These are phyloP conservation scores for Oreochromis grahami DNA, from an alignment of 2,797 vertebrate species.

Conservation along the genomic window DNA sequence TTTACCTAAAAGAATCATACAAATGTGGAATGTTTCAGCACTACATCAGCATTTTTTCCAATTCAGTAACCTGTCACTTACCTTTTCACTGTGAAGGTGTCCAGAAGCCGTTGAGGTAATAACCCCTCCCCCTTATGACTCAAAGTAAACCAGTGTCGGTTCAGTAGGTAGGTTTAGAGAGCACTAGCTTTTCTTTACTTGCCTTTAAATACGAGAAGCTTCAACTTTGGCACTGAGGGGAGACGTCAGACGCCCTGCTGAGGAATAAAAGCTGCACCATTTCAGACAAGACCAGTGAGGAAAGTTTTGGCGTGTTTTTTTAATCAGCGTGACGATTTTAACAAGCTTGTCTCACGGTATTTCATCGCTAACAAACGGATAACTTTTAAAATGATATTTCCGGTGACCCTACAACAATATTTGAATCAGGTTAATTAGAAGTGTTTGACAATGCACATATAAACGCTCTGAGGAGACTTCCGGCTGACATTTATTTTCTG, in stretches of 20 bases:
- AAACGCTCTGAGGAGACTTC: conserved; percentile 17
- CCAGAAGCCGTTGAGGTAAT: conserved; percentile 14
- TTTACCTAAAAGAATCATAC: neutral
- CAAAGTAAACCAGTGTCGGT: neutral
- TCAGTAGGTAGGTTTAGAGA: neutral
- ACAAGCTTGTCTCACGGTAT: neutral
- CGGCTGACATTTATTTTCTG: neutral
- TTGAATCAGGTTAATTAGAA: conserved; percentile 38
- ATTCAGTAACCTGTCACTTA: conserved; percentile 44
- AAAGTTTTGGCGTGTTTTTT: neutral
- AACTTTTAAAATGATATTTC: neutral
- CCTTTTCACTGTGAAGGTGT: conserved; percentile 44
- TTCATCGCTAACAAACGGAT: neutral
- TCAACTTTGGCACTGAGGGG: neutral
- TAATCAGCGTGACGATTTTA: conserved; percentile 8
- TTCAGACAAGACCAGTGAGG: conserved; percentile 4
- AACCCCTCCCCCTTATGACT: conserved; percentile 1
- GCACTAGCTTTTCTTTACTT: neutral
- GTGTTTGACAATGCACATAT: conserved; percentile 34
- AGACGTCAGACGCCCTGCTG: neutral
- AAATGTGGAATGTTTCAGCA: neutral
- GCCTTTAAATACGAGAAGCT: neutral
- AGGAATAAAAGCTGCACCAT: neutral
- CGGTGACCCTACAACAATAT: conserved; percentile 7
- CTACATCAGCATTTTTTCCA: neutral